Evolutionary conservation across 1,140 invertebrate genomes (phyloP).

Genomic region (Pomacea maculata): DNA sequence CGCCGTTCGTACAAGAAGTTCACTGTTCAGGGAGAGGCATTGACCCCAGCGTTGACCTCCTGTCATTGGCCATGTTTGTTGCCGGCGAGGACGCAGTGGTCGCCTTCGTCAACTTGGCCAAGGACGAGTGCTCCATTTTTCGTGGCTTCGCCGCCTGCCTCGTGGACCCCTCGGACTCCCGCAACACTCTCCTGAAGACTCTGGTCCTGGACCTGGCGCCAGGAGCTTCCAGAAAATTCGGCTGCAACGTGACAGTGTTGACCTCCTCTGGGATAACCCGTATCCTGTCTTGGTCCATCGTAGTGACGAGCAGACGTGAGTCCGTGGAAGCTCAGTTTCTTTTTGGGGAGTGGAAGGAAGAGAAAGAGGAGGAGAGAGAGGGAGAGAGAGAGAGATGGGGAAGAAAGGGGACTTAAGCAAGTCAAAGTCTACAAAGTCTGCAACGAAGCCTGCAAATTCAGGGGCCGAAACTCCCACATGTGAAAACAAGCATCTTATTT

Average conservation of each 20-base stretch:
- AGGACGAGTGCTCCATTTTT: slow-evolving; percentile 9
- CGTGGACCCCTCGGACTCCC: neutral
- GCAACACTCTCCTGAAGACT: neutral
- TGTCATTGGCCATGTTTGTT: slow-evolving; percentile 1
- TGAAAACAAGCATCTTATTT: no score
- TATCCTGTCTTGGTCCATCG: neutral
- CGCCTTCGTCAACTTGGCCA: slow-evolving; percentile 17
- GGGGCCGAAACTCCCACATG: no score
- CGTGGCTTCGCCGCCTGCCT: slow-evolving; percentile 6
- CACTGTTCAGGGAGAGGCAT: slow-evolving; percentile 4
- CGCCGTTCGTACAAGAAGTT: neutral
- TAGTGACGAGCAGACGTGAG: slow-evolving; percentile 7
- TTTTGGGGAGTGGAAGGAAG: no score
- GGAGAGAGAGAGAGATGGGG: no score
- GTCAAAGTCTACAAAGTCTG: no score
- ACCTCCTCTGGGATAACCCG: neutral
- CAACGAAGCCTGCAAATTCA: no score
- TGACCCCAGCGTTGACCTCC: slow-evolving; percentile 2
- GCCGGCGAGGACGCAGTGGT: neutral
- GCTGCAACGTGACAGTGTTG: slow-evolving; percentile 7
- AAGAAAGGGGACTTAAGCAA: no score
- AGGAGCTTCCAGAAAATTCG: neutral
- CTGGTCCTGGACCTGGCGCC: neutral
- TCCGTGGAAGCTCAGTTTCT: no score
- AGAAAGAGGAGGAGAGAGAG: no score